Evolutionary conservation across 2,113 vertebrate species (phyloP).

Genomic region (Gracilinanus agilis): DNA sequence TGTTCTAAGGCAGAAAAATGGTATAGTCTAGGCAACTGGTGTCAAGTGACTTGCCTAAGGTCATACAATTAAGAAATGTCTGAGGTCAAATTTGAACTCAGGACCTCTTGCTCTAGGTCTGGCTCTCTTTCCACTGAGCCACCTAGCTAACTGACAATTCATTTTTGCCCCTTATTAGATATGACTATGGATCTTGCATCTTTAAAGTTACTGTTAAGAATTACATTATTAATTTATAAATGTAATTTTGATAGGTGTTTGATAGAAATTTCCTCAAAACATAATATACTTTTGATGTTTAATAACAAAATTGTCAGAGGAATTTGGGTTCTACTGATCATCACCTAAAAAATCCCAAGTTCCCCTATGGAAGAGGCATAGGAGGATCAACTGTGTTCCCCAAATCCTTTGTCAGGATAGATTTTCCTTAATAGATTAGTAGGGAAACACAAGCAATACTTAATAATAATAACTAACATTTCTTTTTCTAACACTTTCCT

Average conservation of each 20-base stretch:
- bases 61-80: too few relatives aligned
- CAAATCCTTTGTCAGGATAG: not conserved
- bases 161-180: not conserved
- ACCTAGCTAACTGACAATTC: too few relatives aligned
- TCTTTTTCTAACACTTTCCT: not conserved
- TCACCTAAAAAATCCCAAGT: not conserved
- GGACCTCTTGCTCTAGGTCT: too few relatives aligned
- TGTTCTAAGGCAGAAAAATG: too few relatives aligned
- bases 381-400: not conserved
- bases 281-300: too few relatives aligned
- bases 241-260: not conserved
- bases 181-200: not conserved
- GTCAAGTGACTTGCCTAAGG: too few relatives aligned
- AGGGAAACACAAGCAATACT: not conserved
- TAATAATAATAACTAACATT: not conserved
- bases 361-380: not conserved
- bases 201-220: not conserved
- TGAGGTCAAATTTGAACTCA: too few relatives aligned
- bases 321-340: not conserved
- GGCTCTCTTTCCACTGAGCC: too few relatives aligned
- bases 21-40: too few relatives aligned
- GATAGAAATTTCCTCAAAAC: not conserved
- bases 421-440: not conserved
- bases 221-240: not conserved
- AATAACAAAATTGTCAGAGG: not conserved